Evolutionary conservation across 1,140 invertebrate species (phyloP).

Genomic region (Bombus affinis): DNA sequence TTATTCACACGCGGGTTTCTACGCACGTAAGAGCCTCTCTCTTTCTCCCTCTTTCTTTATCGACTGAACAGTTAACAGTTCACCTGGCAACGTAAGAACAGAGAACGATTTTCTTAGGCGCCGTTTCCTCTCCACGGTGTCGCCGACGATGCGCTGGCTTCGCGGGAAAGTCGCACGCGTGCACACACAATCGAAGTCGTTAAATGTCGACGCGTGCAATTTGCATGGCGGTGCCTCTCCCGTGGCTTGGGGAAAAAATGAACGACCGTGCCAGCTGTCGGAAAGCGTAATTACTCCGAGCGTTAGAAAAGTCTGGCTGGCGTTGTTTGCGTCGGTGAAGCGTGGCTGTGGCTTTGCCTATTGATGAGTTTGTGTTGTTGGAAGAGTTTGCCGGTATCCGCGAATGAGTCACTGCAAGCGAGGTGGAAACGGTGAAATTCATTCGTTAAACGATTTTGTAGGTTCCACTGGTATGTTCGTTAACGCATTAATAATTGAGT

Average conservation of each 20-base stretch:
- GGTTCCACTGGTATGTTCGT: background rate
- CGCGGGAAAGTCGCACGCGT: slow-evolving; percentile 10
- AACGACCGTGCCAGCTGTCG: slow-evolving; percentile 26
- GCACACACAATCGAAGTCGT: slow-evolving; percentile 21
- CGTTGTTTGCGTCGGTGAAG: background rate
- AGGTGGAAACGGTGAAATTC: background rate
- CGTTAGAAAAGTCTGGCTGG: slow-evolving; percentile 22
- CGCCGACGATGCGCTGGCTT: background rate
- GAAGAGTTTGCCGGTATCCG: background rate
- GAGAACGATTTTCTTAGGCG: slow-evolving; percentile 25
- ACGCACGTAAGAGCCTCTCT: background rate
- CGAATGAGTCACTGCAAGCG: background rate
- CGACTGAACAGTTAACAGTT: background rate
- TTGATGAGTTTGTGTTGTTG: slow-evolving; percentile 7
- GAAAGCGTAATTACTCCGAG: slow-evolving; percentile 29
- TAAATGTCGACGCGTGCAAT: slow-evolving; percentile 41
- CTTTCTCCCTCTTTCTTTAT: background rate
- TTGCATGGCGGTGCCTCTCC: slow-evolving; percentile 32
- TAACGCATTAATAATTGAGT: background rate
- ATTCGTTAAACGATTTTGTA: background rate
- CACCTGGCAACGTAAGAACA: background rate
- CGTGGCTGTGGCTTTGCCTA: background rate
- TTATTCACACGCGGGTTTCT: slow-evolving; percentile 56
- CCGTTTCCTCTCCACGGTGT: background rate
- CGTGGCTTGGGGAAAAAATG: background rate